phyloP scores from a whole-genome alignment of 2,797 vertebrate genomes.

The Xiphorhynchus erythropygius region DNA sequence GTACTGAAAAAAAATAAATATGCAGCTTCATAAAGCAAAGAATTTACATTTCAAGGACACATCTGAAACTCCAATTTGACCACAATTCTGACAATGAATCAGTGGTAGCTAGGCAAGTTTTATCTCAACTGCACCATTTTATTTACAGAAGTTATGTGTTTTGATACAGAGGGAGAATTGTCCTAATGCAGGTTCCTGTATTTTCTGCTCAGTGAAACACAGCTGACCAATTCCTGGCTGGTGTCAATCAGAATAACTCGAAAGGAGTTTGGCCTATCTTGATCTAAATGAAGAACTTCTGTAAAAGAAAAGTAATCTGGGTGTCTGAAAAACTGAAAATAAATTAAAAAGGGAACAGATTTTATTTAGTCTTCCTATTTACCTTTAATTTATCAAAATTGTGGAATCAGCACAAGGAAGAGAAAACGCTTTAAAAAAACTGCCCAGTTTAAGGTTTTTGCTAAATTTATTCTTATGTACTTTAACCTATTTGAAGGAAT shows the following conservation, averaged over 20 bases:
- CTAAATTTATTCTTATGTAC: not conserved
- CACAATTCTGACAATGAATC: not conserved
- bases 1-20: not conserved
- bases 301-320: not conserved
- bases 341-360: not conserved
- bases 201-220: not conserved
- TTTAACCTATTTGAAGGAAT: not conserved
- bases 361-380: not conserved
- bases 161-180: not conserved
- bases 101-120: not conserved
- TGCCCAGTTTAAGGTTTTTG: too few relatives aligned
- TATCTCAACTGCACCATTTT: not conserved
- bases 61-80: not conserved
- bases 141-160: not conserved
- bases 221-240: not conserved
- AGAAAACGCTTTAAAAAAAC: too few relatives aligned
- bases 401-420: too few relatives aligned
- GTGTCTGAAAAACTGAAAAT: not conserved
- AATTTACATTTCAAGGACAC: not conserved
- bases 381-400: not conserved
- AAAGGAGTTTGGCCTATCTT: not conserved
- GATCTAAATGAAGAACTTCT: not conserved
- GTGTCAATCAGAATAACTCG: not conserved
- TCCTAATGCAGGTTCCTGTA: not conserved
- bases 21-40: not conserved